Base-by-base conservation (phyloP, 2,113 vertebrate genomes). In the Chaetops frenatus region DNA sequence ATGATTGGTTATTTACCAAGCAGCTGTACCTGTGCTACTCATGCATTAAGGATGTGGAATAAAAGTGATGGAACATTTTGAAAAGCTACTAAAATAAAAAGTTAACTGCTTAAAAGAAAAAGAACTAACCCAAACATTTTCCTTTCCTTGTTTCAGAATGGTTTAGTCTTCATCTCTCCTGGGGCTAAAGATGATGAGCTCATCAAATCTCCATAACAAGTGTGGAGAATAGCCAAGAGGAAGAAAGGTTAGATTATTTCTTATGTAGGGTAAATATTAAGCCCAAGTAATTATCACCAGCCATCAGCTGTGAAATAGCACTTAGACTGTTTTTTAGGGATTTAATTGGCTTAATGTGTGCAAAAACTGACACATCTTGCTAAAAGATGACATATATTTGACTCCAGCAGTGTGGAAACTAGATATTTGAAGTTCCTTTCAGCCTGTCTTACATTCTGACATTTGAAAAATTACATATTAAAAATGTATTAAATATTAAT, bases 1-100 rank as follows among this genome's bases (percentile, higher is more conserved):
- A 94, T 95, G 82, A 96, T 97, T 97, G 94, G 81, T 98, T 96
- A 97, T 98, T 97, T 98, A 97, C 95, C 81, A 90, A 95, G 88
- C 78, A 78, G 80, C 86, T 95, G 79, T 97, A 96, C 91, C 90
- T 92, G 29, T 70, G 58, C 58, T 89, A 95, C 95, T 95, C 92
- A 51, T 89, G 97, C 94, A 96, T 94, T 91, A 88, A 73, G 78
- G 64, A 94, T 84, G 54, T 86, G 88, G 91, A 96, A 95, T 88
- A 70, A 97, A 95, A 94, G 45, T 88, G 65, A 86, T 85, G 92
- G 71, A 85, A 73, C 35, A n/a, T 81, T 89, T 91, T 85, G 36
- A 67, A 91, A 91, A 95, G 60, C 70, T 65, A 95, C 53, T 58
- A 84, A 90, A 90, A 88, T 81, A 69, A 88, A 66, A 93, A 92